Evolutionary conservation across 2,113 vertebrate species (phyloP).

Genomic region (Plotosus lineatus): DNA sequence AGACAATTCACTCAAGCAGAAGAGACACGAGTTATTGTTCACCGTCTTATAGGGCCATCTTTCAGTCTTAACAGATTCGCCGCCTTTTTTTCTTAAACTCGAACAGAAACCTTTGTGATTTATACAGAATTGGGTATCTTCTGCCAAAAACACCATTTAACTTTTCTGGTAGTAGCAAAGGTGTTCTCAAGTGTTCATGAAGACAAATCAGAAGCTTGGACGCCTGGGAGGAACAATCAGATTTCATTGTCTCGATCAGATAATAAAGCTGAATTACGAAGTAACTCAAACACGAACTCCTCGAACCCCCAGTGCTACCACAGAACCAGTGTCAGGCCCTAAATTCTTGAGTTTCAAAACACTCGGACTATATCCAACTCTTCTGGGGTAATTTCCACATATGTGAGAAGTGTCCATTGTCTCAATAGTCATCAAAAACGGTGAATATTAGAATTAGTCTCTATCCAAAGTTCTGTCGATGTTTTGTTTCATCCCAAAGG

Average conservation of each 20-base stretch:
- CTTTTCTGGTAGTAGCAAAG: neutral
- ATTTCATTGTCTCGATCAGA: neutral
- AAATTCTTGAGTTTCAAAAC: neutral
- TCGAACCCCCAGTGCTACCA: neutral
- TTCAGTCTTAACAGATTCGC: constrained; percentile 20
- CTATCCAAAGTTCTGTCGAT: constrained; percentile 25
- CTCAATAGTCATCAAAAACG: neutral
- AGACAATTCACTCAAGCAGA: constrained; percentile 43
- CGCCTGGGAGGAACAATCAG: neutral
- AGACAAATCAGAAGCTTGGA: neutral
- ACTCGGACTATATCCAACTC: neutral
- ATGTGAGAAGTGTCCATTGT: neutral
- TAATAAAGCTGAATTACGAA: neutral
- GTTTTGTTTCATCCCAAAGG: constrained; percentile 28
- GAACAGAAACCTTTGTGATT: neutral
- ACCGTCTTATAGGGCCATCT: constrained; percentile 31
- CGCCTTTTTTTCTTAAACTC: neutral
- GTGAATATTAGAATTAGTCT: constrained; percentile 5
- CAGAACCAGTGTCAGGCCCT: neutral
- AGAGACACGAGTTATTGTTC: constrained; percentile 38
- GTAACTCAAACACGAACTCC: neutral
- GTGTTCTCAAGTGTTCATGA: neutral
- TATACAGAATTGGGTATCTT: neutral
- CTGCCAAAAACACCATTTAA: neutral
- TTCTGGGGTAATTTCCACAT: neutral